Percentiles rank a stretch among this genome's conserved stretches.
These are phyloP conservation scores for Eunapius fragilis DNA, from an alignment of 37 sponge, comb jelly and placozoan genomes.

Conservation along the genomic window DNA sequence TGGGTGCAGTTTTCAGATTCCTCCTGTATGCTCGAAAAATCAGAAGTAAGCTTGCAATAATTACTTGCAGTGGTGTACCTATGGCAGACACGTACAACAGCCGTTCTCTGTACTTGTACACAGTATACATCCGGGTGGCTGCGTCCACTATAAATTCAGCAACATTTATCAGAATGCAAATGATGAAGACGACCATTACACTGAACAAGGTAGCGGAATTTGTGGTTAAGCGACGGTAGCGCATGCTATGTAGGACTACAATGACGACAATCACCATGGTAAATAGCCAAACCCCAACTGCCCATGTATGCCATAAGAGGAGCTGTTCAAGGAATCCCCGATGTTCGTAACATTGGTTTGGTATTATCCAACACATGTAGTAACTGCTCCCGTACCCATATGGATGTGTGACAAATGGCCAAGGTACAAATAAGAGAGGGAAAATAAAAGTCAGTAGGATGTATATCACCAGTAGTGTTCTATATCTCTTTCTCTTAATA, in stretches of 20 bases:
- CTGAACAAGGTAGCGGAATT: neutral
- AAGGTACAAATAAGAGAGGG: neutral
- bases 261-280: neutral
- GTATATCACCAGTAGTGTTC: neutral
- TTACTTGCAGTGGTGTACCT: neutral
- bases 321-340: neutral
- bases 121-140: neutral
- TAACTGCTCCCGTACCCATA: neutral
- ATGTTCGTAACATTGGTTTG: neutral
- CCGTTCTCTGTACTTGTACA: neutral
- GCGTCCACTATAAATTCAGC: neutral
- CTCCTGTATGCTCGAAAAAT: neutral
- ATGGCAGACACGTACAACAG: neutral
- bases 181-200: neutral
- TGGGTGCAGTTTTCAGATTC: neutral
- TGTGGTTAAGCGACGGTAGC: neutral
- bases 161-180: neutral
- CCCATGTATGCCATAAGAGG: neutral
- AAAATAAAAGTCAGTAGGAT: neutral
- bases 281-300: neutral
- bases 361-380: neutral
- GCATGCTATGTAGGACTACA: neutral
- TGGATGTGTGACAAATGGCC: neutral
- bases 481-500: neutral
- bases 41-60: neutral